Base-by-base conservation (phyloP, 2,888 invertebrate genomes). In the Dryobotodes eremita region DNA sequence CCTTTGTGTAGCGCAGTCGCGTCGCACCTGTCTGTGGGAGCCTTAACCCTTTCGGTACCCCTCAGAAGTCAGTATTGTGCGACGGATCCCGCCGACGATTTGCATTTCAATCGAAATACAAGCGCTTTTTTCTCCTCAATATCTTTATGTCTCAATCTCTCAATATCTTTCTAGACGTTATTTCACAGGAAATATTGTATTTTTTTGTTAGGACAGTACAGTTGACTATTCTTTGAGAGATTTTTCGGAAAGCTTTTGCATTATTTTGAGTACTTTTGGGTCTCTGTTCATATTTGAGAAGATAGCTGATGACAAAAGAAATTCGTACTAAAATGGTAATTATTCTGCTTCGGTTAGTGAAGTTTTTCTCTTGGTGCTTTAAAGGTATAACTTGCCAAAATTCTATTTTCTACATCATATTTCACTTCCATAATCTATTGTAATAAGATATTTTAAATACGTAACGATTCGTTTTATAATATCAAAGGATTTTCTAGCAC, bases 41-140 rank as follows among this genome's bases (percentile, higher is more conserved):
- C n/a, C n/a, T n/a, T n/a, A 75, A 70, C 62, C 65, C 59, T 80
- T 77, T 82, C 31, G 23, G 50, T 10, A 69, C 50, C 50, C 31
- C 31, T 50, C 23, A 6, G 36, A n/a, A 57, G 36, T 61, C 64
- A 64, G 71, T 77, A 82, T 79, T 84, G 84, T 82, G 72, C 42
- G 57, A 62, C 48, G 83, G 66, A 71, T 84, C 61, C 82, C 76
- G 74, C 66, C 69, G 72, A 83, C 82, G 82, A 92, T 92, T 92
- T 92, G 89, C 90, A 92, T 92, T 93, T 92, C 91, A 91, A 92
- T 92, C 87, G 31, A 92, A 92, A 92, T 87, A 87, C 79, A 77
- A 80, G 78, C 71, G 77, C 68, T 20, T 74, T 72, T 53, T 76
- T 76, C 70, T 81, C 79, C 78, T 71, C 72, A 72, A 83, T 84